Evolutionary conservation across 2,797 vertebrate species (phyloP).

Genomic region (Danionella dracula): DNA sequence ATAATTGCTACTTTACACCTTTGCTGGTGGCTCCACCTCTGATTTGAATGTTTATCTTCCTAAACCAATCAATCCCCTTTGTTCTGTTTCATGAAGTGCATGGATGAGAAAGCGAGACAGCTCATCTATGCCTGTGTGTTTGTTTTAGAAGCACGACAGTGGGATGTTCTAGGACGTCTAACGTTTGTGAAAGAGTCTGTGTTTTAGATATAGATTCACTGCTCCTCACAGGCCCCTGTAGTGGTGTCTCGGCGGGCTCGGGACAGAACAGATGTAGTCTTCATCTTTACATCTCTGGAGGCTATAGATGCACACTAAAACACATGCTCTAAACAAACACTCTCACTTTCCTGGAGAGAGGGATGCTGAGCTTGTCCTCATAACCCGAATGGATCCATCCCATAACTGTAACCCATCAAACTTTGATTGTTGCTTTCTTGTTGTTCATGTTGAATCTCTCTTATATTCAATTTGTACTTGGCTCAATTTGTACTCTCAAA

Average conservation of each 20-base stretch:
- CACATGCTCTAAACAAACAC: not conserved
- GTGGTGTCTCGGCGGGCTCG: slow-evolving; percentile 3
- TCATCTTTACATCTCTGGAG: slow-evolving; percentile 22
- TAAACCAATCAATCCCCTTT: too few species aligned
- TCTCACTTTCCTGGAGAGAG: not conserved
- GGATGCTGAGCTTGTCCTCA: slow-evolving; percentile 15
- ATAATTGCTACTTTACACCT: too few species aligned
- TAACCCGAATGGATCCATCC: slow-evolving; percentile 14
- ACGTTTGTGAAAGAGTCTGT: not conserved
- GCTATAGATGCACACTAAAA: not conserved
- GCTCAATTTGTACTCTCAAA: not conserved
- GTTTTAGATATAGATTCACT: slow-evolving; percentile 14
- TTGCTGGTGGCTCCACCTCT: too few species aligned
- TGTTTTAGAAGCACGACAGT: not conserved
- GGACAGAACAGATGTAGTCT: slow-evolving; percentile 33
- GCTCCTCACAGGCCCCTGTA: slow-evolving; percentile 15
- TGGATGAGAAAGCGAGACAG: too few species aligned
- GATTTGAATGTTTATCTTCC: too few species aligned
- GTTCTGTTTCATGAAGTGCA: too few species aligned
- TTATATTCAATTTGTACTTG: not conserved
- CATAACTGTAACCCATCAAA: slow-evolving; percentile 5
- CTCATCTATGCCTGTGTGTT: not conserved
- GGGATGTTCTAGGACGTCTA: not conserved
- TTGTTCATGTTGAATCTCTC: not conserved
- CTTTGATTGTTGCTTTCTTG: slow-evolving; percentile 4